These are phyloP conservation scores for Saccostrea glomerata DNA, from an alignment of 1,140 invertebrate genomes.

Conservation along the genomic window DNA sequence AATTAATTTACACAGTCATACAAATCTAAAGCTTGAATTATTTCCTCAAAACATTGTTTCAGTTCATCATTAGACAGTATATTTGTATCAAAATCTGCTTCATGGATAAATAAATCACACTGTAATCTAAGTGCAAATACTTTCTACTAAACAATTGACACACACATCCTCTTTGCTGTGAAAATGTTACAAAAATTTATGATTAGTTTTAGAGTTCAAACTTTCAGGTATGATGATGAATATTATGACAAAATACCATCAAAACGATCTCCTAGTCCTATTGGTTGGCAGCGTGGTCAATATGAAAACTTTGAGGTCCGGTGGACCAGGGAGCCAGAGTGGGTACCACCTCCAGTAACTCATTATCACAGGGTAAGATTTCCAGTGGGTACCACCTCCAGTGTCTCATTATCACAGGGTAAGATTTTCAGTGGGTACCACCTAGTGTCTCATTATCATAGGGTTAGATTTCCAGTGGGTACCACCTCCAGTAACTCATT, in stretches of 20 bases:
- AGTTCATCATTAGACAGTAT: no score
- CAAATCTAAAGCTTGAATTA: no score
- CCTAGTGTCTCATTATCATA: constrained; percentile 40
- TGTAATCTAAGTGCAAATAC: no score
- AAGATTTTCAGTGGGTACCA: constrained; percentile 20
- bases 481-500: constrained; percentile 39
- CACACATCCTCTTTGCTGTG: no score
- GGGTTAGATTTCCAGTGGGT: constrained; percentile 41
- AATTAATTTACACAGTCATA: no score
- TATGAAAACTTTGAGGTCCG: constrained; percentile 81
- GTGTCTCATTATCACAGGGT: constrained; percentile 40
- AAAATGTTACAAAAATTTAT: no score
- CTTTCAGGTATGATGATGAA: constrained; percentile 72
- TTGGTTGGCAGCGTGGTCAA: constrained; percentile 73
- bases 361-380: constrained; percentile 43
- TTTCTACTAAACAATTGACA: no score
- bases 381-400: neutral
- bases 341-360: constrained; percentile 43
- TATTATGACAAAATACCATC: constrained; percentile 72
- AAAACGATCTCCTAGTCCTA: constrained; percentile 59
- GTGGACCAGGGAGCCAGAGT: constrained; percentile 73
- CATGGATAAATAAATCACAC: no score
- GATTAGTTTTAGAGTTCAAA: neutral
- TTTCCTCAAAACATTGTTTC: no score
- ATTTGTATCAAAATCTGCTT: no score